Evolutionary conservation across 2,797 vertebrate genomes (phyloP).

Genomic region (Potorous gilbertii): DNA sequence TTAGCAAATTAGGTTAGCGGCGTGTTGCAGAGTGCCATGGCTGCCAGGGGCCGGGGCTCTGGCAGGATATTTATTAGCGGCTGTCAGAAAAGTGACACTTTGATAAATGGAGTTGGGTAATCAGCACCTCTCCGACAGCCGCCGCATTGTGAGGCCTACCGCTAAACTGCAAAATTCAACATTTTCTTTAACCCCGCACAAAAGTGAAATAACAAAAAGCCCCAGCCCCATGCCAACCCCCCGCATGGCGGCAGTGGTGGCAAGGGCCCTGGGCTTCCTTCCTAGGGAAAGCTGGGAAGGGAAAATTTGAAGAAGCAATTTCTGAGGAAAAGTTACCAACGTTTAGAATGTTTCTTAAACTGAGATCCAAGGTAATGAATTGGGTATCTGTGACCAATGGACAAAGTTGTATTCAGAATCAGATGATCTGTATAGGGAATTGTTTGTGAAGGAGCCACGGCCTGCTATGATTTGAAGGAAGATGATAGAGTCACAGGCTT

Average conservation of each 20-base stretch:
- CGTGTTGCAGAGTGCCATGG: slow-evolving; percentile 90
- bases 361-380: not conserved
- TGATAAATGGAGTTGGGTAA: slow-evolving; percentile 99
- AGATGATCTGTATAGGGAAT: not conserved
- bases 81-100: slow-evolving; percentile 99
- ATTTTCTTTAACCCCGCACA: slow-evolving; percentile 82
- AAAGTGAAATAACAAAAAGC: slow-evolving; percentile 78
- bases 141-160: slow-evolving; percentile 94
- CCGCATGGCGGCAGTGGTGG: not conserved
- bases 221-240: not conserved
- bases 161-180: slow-evolving; percentile 92
- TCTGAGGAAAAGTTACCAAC: slow-evolving; percentile 42
- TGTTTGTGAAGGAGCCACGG: not conserved
- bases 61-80: slow-evolving; percentile 99
- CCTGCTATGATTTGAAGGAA: not conserved
- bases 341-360: slow-evolving; percentile 50
- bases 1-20: slow-evolving; percentile 99
- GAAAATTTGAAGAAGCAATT: not conserved
- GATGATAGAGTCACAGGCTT: fast-evolving
- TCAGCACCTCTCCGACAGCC: slow-evolving; percentile 95
- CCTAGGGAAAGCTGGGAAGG: not conserved
- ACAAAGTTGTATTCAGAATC: not conserved
- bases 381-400: slow-evolving; percentile 16
- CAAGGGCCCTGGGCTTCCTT: slow-evolving; percentile 58
- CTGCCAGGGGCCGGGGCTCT: slow-evolving; percentile 96